Base-by-base conservation (phyloP, 2,888 invertebrate genomes). In the Ophraella communa region DNA sequence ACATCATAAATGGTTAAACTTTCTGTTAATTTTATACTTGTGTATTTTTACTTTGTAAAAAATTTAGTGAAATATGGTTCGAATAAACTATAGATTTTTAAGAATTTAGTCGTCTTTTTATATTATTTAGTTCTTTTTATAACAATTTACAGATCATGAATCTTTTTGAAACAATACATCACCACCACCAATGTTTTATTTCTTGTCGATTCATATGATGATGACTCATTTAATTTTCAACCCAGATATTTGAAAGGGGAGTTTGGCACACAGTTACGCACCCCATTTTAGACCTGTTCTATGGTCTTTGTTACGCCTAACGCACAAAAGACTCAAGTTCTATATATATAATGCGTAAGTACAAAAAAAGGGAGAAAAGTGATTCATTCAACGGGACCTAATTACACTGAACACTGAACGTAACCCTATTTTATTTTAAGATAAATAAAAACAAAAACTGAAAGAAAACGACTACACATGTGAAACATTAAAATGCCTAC, bases 141-240 rank as follows among this genome's bases (percentile, higher is more conserved):
- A 49, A 49, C 11, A 14, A 17, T 27, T 14, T 1, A 10, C 1
- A 10, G 10, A 17, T 8, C 24, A 11, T n/a, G n/a, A n/a, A n/a
- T n/a, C n/a, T 3, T 17, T n/a, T 14, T 14, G 14, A 27, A 23
- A 24, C 7, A 17, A 51, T 10, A 20, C 2, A 44, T n/a, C n/a
- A n/a, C n/a, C n/a, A n/a, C n/a, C n/a, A 21, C 21, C 11, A 21
- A 21, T 18, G 18, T 45, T 21, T 20, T 20, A 45, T 3, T 20
- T 45, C 44, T 23, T 59, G 63, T 60, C 47, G 63, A 65, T 61
- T 64, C 62, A 60, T 58, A 61, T 65, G 65, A 54, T 58, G 62
- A 70, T 70, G 70, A 70, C 47, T 70, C 70, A 70, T 70, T 70
- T 70, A 65, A 64, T 64, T 67, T 67, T 70, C 62, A 63, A 63